Evolutionary conservation across 2,888 invertebrate genomes (phyloP), one percentile per base, ranked within the genome.

Genomic region (Anodontia alba): DNA sequence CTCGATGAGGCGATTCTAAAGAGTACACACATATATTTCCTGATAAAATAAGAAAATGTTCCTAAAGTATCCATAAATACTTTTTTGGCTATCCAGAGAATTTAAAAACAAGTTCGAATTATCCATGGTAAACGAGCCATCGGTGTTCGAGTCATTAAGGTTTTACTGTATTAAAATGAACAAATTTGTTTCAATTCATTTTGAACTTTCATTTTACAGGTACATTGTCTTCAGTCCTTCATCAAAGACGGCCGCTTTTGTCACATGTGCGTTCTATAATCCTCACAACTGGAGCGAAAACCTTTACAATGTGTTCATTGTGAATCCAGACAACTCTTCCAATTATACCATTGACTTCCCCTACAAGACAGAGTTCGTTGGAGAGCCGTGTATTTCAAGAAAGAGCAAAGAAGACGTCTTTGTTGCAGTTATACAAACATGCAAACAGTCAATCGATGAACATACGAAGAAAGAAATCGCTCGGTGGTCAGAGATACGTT

Each of bases 201-300:
- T n/a, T n/a, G n/a, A n/a, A n/a, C n/a, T n/a, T 5, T 38, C 12
- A 38, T 12, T 38, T 54, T 79, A n/a, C 26, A 84, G 90, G 33
- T 89, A 78, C 76, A 89, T 89, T 8, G 78, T 89, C 31, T 91
- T 91, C 76, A 88, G 90, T 67, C 76, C 86, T 10, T 71, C 79
- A 20, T 89, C 88, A 42, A 71, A 84, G 20, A 75, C 82, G 7
- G 82, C 90, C 10, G 87, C 88, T 0, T 88, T 91, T 51, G 87
- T 92, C 17, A 87, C 87, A 7, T 89, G 88, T 68, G 78, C 83
- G n/a, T 84, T 87, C 69, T 87, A 89, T 74, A 89, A 86, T 31
- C 82, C 78, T 26, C 78, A 79, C 38, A 89, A 91, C 71, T 91
- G 90, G 90, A 86, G 83, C 12, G 84, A 84, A 36, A 91, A 91